A percentile compares a stretch with the other conserved stretches of the same genome.
phyloP scores from a whole-genome alignment of 2,797 vertebrate genomes.

The Myiothlypis chrysogaster region DNA sequence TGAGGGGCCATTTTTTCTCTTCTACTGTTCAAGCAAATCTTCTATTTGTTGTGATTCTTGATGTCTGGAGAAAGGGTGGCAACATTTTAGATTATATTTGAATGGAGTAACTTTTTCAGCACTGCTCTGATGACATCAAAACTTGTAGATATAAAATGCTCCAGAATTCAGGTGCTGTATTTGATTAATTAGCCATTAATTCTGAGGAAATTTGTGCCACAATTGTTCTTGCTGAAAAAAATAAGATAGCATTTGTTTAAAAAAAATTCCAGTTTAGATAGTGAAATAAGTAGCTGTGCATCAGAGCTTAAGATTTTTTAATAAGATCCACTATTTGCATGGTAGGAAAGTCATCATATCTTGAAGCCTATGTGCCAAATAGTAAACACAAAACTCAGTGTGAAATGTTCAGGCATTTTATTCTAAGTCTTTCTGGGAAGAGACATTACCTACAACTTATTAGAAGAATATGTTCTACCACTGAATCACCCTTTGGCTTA shows the following conservation, averaged over 20 bases:
- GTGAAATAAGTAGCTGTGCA: neutral
- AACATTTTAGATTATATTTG: neutral
- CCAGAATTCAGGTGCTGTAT: neutral
- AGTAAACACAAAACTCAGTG: neutral
- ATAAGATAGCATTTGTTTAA: neutral
- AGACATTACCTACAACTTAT: neutral
- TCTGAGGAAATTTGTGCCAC: neutral
- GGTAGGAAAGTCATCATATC: neutral
- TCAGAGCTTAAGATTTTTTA: neutral
- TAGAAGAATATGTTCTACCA: neutral
- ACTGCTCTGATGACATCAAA: neutral
- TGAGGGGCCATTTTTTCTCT: neutral
- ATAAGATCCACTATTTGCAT: neutral
- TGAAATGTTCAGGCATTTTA: neutral
- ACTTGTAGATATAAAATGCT: neutral
- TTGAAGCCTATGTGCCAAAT: neutral
- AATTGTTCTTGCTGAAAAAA: neutral
- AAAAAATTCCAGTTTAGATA: neutral
- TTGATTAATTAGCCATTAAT: neutral
- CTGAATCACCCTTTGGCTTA: neutral
- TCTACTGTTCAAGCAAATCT: neutral
- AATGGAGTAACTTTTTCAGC: neutral
- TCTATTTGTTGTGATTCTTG: neutral
- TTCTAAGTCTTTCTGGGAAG: neutral
- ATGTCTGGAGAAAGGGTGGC: neutral